Percentiles rank a stretch among this genome's conserved stretches.
Conservation (phyloP, 2,113 vertebrate species). For the Kryptolebias marmoratus region DNA sequence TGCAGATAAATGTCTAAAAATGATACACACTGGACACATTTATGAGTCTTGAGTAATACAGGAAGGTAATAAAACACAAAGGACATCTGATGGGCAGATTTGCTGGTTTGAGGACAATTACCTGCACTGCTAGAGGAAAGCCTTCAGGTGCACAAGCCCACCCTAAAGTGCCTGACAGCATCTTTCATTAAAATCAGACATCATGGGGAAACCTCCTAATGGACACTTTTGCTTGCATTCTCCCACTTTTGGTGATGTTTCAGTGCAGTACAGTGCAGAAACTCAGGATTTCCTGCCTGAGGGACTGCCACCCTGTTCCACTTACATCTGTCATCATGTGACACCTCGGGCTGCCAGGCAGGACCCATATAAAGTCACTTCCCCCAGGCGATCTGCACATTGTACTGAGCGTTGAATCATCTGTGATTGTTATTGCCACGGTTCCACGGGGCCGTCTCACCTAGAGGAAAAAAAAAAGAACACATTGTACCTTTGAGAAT, state of each 20-base stretch:
- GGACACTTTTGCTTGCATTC: neutral
- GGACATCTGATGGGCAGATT: neutral
- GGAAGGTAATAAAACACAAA: slow-evolving; percentile 8
- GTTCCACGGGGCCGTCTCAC: neutral
- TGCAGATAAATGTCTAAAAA: neutral
- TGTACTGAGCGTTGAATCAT: slow-evolving; percentile 21
- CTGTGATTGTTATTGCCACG: slow-evolving; percentile 2
- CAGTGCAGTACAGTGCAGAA: slow-evolving; percentile 14
- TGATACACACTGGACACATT: neutral
- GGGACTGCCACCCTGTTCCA: slow-evolving; percentile 42
- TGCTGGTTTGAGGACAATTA: slow-evolving; percentile 10
- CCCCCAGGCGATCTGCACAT: slow-evolving; percentile 14
- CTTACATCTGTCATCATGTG: slow-evolving; percentile 49
- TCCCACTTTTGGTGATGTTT: slow-evolving; percentile 3
- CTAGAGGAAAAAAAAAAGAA: neutral
- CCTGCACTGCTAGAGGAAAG: neutral
- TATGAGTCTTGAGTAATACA: neutral
- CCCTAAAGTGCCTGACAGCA: slow-evolving; percentile 7
- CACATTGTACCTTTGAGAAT: slow-evolving; percentile 8
- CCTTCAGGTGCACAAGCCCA: slow-evolving; percentile 1
- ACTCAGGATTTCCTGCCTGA: slow-evolving; percentile 58
- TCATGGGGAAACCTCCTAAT: neutral
- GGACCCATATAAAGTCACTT: slow-evolving; percentile 33
- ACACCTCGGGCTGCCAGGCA: slow-evolving; percentile 27
- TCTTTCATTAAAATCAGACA: slow-evolving; percentile 10